A percentile compares a stretch with the other conserved stretches of the same genome.
Conservation (phyloP, 1,140 invertebrate genomes). For the Zaprionus kolodkinae region DNA sequence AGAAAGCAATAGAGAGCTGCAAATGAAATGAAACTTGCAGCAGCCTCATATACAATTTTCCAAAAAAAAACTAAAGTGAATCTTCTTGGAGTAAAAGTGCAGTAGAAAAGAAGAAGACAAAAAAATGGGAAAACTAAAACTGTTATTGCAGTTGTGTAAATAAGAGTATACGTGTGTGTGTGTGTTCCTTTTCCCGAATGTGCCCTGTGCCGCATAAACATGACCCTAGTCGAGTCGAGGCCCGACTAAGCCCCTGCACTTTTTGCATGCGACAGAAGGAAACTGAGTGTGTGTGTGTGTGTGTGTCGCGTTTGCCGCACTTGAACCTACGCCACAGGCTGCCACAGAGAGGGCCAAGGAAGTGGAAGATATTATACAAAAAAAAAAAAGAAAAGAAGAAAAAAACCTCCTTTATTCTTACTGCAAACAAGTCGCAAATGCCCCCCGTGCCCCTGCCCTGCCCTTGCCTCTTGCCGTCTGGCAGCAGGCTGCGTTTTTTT, state of each 20-base stretch:
- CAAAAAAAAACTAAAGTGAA: conserved; percentile 47
- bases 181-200: conserved; percentile 48
- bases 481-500: conserved; percentile 10
- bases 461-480: background rate
- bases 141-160: conserved; percentile 81
- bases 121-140: conserved; percentile 19
- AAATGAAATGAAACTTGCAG: conserved; percentile 38
- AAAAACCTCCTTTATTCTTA: conserved; percentile 51
- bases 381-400: conserved; percentile 45
- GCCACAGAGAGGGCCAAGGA: background rate
- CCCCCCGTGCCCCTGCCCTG: conserved; percentile 1
- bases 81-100: conserved; percentile 58
- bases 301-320: conserved; percentile 48
- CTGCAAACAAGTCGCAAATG: conserved; percentile 45
- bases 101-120: conserved; percentile 50
- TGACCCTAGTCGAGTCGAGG: conserved; percentile 44
- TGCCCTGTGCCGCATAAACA: conserved; percentile 64
- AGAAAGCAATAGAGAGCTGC: conserved; percentile 4
- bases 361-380: conserved; percentile 56
- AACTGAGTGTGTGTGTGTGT: conserved; percentile 51
- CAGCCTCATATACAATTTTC: conserved; percentile 59
- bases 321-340: conserved; percentile 59
- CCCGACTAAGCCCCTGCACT: conserved; percentile 58
- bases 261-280: conserved; percentile 59
- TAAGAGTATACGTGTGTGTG: conserved; percentile 54